A percentile compares a stretch with the other conserved stretches of the same genome.
phyloP scores from a whole-genome alignment of 2,797 vertebrate species.

The Anguilla obscura region DNA sequence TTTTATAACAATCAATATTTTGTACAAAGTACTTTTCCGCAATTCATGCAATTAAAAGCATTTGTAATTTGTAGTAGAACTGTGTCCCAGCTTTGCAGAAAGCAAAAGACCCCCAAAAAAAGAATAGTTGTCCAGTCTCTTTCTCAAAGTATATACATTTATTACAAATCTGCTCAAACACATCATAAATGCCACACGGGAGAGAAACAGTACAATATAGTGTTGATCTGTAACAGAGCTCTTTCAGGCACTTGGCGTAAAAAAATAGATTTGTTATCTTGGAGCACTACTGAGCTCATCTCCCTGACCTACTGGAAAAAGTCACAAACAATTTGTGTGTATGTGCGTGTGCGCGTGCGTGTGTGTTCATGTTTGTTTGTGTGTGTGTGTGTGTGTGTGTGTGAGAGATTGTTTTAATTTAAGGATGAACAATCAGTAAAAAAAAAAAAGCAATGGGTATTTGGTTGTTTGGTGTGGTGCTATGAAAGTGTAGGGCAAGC shows the following conservation, averaged over 20 bases:
- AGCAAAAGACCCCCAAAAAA: constrained; percentile 15
- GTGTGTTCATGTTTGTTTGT: background rate
- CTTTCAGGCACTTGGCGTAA: constrained; percentile 71
- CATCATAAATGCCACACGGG: constrained; percentile 29
- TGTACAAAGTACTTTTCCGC: background rate
- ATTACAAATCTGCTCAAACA: constrained; percentile 41
- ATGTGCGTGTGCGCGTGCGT: background rate
- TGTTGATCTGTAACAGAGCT: constrained; percentile 66
- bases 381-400: background rate
- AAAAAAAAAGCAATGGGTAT: constrained; percentile 21
- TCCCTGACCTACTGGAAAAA: constrained; percentile 39
- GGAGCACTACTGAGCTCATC: constrained; percentile 46
- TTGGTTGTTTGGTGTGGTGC: constrained; percentile 33
- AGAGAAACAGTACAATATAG: constrained; percentile 67
- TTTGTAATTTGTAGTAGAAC: background rate
- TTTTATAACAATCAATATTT: background rate
- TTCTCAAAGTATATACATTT: constrained; percentile 44
- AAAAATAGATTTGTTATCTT: constrained; percentile 63
- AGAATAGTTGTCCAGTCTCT: background rate
- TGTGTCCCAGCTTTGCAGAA: background rate
- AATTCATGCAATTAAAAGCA: constrained; percentile 9
- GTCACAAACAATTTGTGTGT: constrained; percentile 6
- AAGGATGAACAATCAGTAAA: background rate
- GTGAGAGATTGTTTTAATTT: background rate
- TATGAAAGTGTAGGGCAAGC: background rate